These are phyloP conservation scores for Tenthredo mesomela DNA, from an alignment of 2,888 invertebrate genomes.

Conservation along the genomic window DNA sequence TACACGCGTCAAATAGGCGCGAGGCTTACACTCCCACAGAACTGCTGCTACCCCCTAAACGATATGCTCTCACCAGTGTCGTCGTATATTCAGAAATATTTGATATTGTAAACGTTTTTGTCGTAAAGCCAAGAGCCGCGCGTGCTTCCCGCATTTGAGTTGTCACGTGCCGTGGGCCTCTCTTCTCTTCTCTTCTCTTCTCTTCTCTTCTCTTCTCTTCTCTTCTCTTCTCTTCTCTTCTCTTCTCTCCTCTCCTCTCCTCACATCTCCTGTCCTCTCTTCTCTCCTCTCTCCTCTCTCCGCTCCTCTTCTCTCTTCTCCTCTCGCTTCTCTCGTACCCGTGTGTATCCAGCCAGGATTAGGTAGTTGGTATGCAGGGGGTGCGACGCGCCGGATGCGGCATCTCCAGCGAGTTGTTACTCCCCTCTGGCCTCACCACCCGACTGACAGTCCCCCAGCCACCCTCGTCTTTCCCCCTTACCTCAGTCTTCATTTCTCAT, in stretches of 20 bases:
- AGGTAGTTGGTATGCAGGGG: conserved; percentile 74
- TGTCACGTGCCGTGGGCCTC: conserved; percentile 61
- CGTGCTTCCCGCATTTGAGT: conserved; percentile 66
- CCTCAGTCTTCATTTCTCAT: conserved; percentile 58
- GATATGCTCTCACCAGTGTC: conserved; percentile 55
- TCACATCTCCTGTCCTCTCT: conserved; percentile 1
- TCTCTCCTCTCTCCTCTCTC: background rate
- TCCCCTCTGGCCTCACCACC: conserved; percentile 55
- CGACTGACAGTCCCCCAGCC: conserved; percentile 43
- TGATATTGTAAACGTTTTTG: conserved; percentile 69
- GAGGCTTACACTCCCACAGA: background rate
- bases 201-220: background rate
- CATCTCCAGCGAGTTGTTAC: conserved; percentile 74
- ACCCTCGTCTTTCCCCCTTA: conserved; percentile 56
- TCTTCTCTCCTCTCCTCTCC: background rate
- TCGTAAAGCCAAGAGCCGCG: conserved; percentile 64
- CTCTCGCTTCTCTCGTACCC: conserved; percentile 55
- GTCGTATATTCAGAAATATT: conserved; percentile 64
- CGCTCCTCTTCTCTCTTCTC: background rate
- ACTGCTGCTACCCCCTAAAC: conserved; percentile 9
- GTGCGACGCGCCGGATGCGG: conserved; percentile 73
- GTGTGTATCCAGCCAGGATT: conserved; percentile 69
- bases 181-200: conserved; percentile 11
- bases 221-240: background rate
- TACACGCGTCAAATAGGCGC: background rate